Evolutionary conservation across 1,140 invertebrate species (phyloP), one percentile per base, ranked within the genome.

Genomic region (Cyphomyrmex costatus): DNA sequence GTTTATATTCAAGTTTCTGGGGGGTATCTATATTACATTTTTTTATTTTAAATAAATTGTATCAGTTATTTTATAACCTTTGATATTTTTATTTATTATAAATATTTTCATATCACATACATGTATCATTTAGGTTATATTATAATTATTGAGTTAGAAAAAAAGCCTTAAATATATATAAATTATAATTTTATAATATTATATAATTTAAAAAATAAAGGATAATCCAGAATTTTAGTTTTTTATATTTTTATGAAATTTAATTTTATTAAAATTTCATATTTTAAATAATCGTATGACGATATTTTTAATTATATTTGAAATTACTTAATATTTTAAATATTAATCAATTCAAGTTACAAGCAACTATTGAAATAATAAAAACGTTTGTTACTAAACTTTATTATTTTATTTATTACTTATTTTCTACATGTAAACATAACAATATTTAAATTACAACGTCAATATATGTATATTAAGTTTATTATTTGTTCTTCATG

Each of bases 331-430:
- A 36, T 42, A 2, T 42, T 66, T 66, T 42, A 73, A n/a, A 30
- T 14, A n/a, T 53, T 5, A 19, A 24, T 19, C 5, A n/a, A n/a
- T n/a, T n/a, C n/a, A 51, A 27, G 4, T 33, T 73, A 21, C 24
- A 71, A 74, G 1, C 27, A 73, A 19, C 19, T 73, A 33, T 73
- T 33, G 33, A 73, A 33, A 51, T 30, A 49, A 73, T 19, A 33
- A 53, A 4, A 53, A 21, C 4, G 46, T 73, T 53, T 33, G 49
- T 53, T 53, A 33, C 4, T 53, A 33, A 30, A 36, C 12, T 3
- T 61, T 61, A n/a, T 49, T 8, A 58, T 19, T 58, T 16, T 6
- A 30, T n/a, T 46, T 61, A 27, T 77, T 1, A n/a, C 3, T 12
- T 10, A 42, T 12, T 42, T 42, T 42, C 2, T 0, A 42, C 36